Evolutionary conservation across 30 jellyfish, hydroid and myxozoan species (phyloP), one percentile per base, ranked within the genome.

Genomic region (Aurelia sp.): DNA sequence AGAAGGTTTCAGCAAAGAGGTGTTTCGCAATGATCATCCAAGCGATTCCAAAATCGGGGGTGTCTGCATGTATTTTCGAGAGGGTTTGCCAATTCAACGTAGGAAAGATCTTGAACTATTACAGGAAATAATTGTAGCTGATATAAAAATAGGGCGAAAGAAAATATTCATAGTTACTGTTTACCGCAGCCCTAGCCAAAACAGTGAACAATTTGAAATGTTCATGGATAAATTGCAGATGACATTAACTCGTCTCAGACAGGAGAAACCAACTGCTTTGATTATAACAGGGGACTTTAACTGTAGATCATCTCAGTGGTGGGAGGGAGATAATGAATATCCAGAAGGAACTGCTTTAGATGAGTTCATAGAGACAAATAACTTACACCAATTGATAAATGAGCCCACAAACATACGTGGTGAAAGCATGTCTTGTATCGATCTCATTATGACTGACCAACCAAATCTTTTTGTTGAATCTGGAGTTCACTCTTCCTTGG

Each of bases 1-100:
- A 9, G 88, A 59, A 31, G 89, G 89, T 19, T 78, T 78, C 44
- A 66, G 91, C 71, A 81, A 81, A 47, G 91, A 81, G 47, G 52
- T 81, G 15, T 81, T 16, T 57, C 91, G 84, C 74, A 81, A 66
- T 69, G 91, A 81, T 67, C 84, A 81, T 35, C 84, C 91, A 50
- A 66, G 91, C 47, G 35, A 81, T 57, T 13, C 61, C 8, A 81
- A 81, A 81, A 47, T 31, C 12, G 74, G 75, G 55, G 84, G 84
- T 38, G 48, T 81, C 57, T 65, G 91, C 62, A 16, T 81, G 67
- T 66, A 65, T 47, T 81, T 59, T 67, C 91, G 91, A 44, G 91
- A 81, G 63, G 91, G 75, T 18, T 33, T 81, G 74, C 62, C 91
- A 74, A 58, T 74, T 11, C 47, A 8, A 74, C 86, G 86, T 70